Evolutionary conservation across 2,113 vertebrate genomes (phyloP), one percentile per base, ranked within the genome.

Genomic region (Amblyopsis rosae): DNA sequence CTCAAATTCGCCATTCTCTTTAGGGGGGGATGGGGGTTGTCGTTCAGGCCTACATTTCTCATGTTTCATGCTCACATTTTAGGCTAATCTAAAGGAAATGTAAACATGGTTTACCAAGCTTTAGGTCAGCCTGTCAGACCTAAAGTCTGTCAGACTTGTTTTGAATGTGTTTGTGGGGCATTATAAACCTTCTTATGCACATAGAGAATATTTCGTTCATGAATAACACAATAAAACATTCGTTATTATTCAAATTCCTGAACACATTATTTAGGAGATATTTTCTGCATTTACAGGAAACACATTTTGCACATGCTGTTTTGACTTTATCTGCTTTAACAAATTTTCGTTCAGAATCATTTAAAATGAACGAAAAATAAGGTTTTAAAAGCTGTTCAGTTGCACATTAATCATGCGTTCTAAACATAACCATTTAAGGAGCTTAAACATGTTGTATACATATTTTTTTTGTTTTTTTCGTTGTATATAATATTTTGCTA

Each of bases 341-440:
- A 69, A 12, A 82, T 82, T 90, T 26, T 91, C 90, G 87, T 90
- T 91, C 1, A 60, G 12, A 71, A 53, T 73, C 61, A 88, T 81
- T 82, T 86, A 57, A 0, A 76, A 16, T 57, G 0, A 91, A 91
- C 89, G 88, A 91, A 90, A 87, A 84, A 73, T 64, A 45, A 17
- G 50, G 19, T 7, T 11, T 3, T 3, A 11, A 26, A 45, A n/a
- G 26, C 11, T 51, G 16, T 55, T 12, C 54, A 69, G 59, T 1
- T 33, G 3, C 26, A 35, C 59, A 9, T 50, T 51, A 9, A 51
- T 54, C 56, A 62, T 41, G 69, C 68, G 73, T 12, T 62, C 57
- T 35, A 53, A 11, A 50, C 32, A 8, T 35, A 3, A 32, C 12
- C 19, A 59, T 26, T 46, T 53, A 35, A 47, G 11, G 11, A 13